phyloP scores from a whole-genome alignment of 1,140 invertebrate genomes.

The Sarcophaga peregrina region DNA sequence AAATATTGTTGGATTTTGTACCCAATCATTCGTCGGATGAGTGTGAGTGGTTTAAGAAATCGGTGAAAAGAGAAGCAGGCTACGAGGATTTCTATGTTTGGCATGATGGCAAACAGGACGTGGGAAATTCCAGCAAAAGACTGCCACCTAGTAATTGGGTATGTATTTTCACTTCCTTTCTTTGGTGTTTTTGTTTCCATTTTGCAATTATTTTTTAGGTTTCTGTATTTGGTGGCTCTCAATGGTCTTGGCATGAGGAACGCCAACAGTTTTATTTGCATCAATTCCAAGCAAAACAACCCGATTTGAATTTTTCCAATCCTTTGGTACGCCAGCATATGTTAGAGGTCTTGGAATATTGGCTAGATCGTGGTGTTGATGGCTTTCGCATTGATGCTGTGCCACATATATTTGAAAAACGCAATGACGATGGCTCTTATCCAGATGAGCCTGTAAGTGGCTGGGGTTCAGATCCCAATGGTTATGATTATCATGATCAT shows the following conservation, averaged over 20 bases:
- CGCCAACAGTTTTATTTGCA: conserved; percentile 77
- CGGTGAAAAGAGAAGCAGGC: conserved; percentile 68
- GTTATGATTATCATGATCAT: conserved; percentile 69
- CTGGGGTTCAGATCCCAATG: conserved; percentile 56
- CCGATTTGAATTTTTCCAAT: conserved; percentile 79
- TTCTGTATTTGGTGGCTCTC: conserved; percentile 70
- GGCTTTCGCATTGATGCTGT: conserved; percentile 80
- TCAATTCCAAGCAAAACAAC: conserved; percentile 73
- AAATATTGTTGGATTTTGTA: conserved; percentile 66
- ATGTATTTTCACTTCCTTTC: not conserved
- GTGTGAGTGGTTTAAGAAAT: conserved; percentile 77
- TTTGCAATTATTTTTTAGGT: conserved; percentile 56
- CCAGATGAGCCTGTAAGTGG: conserved; percentile 68
- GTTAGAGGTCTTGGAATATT: conserved; percentile 75
- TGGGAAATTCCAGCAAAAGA: conserved; percentile 51
- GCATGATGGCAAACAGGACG: conserved; percentile 68
- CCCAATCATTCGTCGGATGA: conserved; percentile 81
- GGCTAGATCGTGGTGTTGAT: conserved; percentile 80
- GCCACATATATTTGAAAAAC: conserved; percentile 73
- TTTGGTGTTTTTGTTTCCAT: not conserved
- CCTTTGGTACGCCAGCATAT: conserved; percentile 73
- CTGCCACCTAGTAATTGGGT: conserved; percentile 77
- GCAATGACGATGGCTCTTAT: conserved; percentile 68
- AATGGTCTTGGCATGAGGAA: conserved; percentile 73
- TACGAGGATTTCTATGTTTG: conserved; percentile 81